Evolutionary conservation across 2,888 invertebrate genomes (phyloP).

Genomic region (Parochlus steinenii): DNA sequence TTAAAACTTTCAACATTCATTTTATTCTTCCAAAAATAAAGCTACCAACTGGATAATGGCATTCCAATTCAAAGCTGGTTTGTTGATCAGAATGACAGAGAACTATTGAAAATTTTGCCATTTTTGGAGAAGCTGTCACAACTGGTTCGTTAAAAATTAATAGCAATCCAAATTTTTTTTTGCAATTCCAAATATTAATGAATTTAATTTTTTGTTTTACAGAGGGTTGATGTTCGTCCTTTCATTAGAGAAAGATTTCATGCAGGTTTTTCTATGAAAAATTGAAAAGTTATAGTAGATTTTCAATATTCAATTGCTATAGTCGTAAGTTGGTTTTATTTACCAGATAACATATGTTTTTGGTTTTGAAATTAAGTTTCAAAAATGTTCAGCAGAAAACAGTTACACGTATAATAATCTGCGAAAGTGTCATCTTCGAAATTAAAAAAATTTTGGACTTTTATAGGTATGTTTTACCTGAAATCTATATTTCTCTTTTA

Average conservation of each 20-base stretch:
- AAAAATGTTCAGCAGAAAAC: no score
- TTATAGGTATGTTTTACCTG: no score
- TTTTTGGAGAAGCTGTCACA: conserved; percentile 74
- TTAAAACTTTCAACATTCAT: conserved; percentile 13
- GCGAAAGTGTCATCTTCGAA: no score
- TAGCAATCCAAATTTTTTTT: neutral
- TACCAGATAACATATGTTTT: no score
- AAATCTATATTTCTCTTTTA: no score
- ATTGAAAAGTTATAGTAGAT: no score
- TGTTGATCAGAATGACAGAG: conserved; percentile 73
- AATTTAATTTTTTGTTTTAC: conserved; percentile 23
- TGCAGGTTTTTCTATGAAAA: no score
- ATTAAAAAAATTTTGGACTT: no score
- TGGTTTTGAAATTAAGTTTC: no score
- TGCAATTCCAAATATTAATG: conserved; percentile 3
- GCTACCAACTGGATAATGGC: conserved; percentile 73
- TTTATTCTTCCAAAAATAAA: conserved; percentile 19
- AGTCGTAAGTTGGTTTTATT: no score
- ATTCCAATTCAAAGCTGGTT: conserved; percentile 98
- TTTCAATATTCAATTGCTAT: no score
- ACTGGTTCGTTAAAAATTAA: conserved; percentile 39
- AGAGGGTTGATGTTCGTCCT: conserved; percentile 86
- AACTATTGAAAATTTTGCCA: conserved; percentile 78
- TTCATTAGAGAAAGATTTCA: conserved; percentile 81
- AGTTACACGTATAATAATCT: no score